Conservation (phyloP, 2,888 invertebrate species). For the Drosophila acutilabella region DNA sequence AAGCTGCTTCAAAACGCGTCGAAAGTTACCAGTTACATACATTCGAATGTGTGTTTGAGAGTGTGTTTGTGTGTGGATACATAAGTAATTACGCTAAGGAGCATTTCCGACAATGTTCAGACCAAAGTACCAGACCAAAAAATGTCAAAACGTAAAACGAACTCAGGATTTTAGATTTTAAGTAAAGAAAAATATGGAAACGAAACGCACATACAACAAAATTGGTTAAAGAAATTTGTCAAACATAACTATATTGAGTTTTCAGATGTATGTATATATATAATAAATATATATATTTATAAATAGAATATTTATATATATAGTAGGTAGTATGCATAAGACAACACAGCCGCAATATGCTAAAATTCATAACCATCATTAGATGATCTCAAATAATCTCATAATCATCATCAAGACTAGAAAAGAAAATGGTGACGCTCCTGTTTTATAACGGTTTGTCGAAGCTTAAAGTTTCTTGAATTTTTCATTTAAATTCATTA, state of each 20-base stretch:
- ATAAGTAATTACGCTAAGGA: slow-evolving; percentile 73
- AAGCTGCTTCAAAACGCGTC: slow-evolving; percentile 68
- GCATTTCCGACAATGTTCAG: slow-evolving; percentile 80
- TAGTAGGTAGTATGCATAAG: slow-evolving; percentile 74
- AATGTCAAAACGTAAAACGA: slow-evolving; percentile 55
- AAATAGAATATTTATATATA: slow-evolving; percentile 37
- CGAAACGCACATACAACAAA: slow-evolving; percentile 76
- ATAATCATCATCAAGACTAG: slow-evolving; percentile 67
- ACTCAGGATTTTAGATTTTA: slow-evolving; percentile 35
- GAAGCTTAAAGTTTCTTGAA: slow-evolving; percentile 50
- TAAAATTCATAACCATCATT: slow-evolving; percentile 76
- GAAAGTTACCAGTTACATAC: slow-evolving; percentile 63
- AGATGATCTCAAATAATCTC: slow-evolving; percentile 45
- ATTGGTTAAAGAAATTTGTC: slow-evolving; percentile 64
- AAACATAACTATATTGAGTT: slow-evolving; percentile 55
- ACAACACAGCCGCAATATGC: slow-evolving; percentile 81
- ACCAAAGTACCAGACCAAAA: slow-evolving; percentile 78
- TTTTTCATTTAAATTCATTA: slow-evolving; percentile 39
- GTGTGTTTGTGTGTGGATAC: slow-evolving; percentile 48
- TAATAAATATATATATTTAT: slow-evolving; percentile 47
- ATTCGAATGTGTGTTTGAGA: slow-evolving; percentile 42
- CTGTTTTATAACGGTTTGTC: slow-evolving; percentile 50
- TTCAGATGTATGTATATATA: slow-evolving; percentile 47
- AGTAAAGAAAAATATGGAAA: slow-evolving; percentile 43
- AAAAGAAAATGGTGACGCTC: slow-evolving; percentile 61